Base-by-base conservation (phyloP, 2,113 vertebrate species). In the Gymnocephalus cernua region DNA sequence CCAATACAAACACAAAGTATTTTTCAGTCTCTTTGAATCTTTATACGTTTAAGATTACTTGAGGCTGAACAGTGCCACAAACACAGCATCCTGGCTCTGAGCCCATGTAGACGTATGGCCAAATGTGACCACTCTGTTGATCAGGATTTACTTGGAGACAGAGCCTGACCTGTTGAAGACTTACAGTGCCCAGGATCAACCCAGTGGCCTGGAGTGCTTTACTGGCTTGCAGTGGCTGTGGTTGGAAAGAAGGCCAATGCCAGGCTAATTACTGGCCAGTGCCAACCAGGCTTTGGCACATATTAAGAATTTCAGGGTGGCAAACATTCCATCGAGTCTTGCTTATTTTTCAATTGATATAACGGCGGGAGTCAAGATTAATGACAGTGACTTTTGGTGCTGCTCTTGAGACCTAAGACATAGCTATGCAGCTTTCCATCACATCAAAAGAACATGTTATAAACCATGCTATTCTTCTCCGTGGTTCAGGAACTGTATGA, bases 181-280 rank as follows among this genome's bases (percentile, higher is more conserved):
- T 61, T 76, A 64, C 70, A 66, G 72, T 53, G 25, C 4, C 79
- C 71, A 83, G 77, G 74, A 76, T 77, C 76, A 70, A 64, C 58
- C 58, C 58, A 75, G 78, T 65, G 72, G 76, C 78, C 85, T 82
- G 68, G 85, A 86, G 77, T 65, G 70, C 59, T 82, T 57, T 63
- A 41, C 75, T 80, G 69, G 73, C 74, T 72, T 70, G 12, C 54
- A 76, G 65, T 61, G 63, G 79, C 88, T 91, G 90, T 59, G 89
- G 89, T 91, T 79, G 87, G 90, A 93, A 90, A 93, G 35, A 64
- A 25, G 48, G 35, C 53, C 23, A 75, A 47, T 79, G 80, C 80
- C 82, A 92, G 68, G 71, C 77, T 87, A 76, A 77, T 87, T 89
- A 74, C 66, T 69, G 23, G 47, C 61, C 66, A 76, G 58, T 76